Evolutionary conservation across 2,888 invertebrate genomes (phyloP), one percentile per base, ranked within the genome.

Genomic region (Piscicola geometra): DNA sequence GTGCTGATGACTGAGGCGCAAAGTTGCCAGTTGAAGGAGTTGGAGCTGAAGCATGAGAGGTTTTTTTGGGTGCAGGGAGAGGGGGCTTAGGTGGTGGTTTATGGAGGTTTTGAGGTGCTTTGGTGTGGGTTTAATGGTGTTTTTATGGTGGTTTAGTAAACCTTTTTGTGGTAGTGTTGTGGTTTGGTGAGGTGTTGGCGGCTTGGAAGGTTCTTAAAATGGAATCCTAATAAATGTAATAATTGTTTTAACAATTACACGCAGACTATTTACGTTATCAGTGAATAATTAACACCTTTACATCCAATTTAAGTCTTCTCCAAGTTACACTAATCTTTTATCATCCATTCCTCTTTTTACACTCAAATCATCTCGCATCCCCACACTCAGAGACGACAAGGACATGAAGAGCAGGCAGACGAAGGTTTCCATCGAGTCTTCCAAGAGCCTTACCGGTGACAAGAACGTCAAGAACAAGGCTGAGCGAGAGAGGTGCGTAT

Each of bases 371-470:
- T n/a, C n/a, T n/a, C n/a, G n/a, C n/a, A n/a, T n/a, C n/a, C n/a
- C n/a, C n/a, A n/a, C n/a, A n/a, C 78, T 15, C 85, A 92, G 93
- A 79, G 98, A 98, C 83, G 90, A 93, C 83, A 99, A 98, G 85
- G 97, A 98, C 79, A 90, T 99, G 90, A 96, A 95, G 84, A 89
- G 91, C 5, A 90, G 91, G 75, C 99, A 99, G 86, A 95, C 97
- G 2, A 96, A 95, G 87, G 90, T 93, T 82, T 96, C 96, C 71
- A 94, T 99, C 81, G 99, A 99, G 86, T 96, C 97, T 30, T 93
- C 93, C 84, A 93, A 93, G 87, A 94, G 93, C 84, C 95, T 99
- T 68, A 90, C 91, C 84, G 93, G 92, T 85, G 99, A 99, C 86
- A 98, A 98, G 87, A 93, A 93, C 0, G 88, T 99, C 76, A 88